Percentiles rank a stretch among this genome's conserved stretches.
Conservation (phyloP, 2,113 vertebrate species). For the Pavo muticus region DNA sequence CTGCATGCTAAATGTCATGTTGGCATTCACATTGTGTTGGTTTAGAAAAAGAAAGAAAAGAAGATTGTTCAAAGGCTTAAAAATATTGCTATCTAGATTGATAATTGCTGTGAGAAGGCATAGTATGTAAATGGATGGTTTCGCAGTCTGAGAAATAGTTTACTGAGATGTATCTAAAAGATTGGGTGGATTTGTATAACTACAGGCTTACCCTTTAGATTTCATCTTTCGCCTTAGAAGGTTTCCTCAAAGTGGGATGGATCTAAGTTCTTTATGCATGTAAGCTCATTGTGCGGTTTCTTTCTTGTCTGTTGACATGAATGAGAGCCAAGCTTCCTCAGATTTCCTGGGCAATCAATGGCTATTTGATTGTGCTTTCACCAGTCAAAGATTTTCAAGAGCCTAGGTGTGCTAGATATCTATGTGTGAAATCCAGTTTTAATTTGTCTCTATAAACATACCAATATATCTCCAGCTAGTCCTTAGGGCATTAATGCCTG, state of each 20-base stretch:
- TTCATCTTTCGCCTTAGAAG: conserved; percentile 16
- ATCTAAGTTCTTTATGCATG: background rate
- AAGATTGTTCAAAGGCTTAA: background rate
- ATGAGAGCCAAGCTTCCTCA: conserved; percentile 22
- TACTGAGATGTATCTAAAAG: conserved; percentile 34
- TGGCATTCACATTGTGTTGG: background rate
- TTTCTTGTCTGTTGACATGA: background rate
- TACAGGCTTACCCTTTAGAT: conserved; percentile 61
- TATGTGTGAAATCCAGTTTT: conserved; percentile 24
- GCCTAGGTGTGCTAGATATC: conserved; percentile 17
- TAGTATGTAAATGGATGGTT: background rate
- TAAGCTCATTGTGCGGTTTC: conserved; percentile 48
- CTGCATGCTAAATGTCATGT: background rate
- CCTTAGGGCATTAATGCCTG: conserved; percentile 41
- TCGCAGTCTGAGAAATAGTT: conserved; percentile 33
- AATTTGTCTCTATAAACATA: conserved; percentile 46
- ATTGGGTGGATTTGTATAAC: conserved; percentile 54
- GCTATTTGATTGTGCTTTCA: background rate
- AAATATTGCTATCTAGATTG: background rate
- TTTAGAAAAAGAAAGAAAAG: background rate
- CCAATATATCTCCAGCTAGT: background rate
- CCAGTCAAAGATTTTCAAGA: conserved; percentile 17
- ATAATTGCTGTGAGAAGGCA: background rate
- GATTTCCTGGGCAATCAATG: conserved; percentile 23
- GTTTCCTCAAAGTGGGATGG: conserved; percentile 2